Percentiles rank a stretch among this genome's conserved stretches.
Evolutionary conservation across 1,140 invertebrate species (phyloP).

Genomic region (Heliconius hewitsoni): DNA sequence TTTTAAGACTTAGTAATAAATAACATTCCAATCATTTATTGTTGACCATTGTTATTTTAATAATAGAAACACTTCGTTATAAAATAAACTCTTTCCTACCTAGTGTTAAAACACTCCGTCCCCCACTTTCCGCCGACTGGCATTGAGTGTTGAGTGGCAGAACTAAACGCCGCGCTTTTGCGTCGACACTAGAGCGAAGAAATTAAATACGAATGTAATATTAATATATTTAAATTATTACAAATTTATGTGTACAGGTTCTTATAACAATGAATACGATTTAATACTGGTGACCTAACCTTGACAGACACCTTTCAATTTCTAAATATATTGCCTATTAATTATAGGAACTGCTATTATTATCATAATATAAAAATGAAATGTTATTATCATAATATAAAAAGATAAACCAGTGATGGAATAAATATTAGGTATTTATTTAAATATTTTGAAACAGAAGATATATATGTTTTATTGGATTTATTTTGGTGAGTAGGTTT

Average conservation of each 20-base stretch:
- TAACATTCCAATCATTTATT: not conserved
- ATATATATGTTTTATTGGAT: too few relatives aligned
- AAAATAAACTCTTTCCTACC: not conserved
- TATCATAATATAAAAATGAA: not conserved
- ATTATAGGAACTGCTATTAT: not conserved
- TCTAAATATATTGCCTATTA: not conserved
- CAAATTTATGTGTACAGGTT: slow-evolving; percentile 3
- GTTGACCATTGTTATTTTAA: not conserved
- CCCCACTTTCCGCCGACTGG: too few relatives aligned
- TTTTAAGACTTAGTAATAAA: not conserved
- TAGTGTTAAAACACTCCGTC: too few relatives aligned
- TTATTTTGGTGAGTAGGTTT: too few relatives aligned
- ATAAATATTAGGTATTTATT: too few relatives aligned
- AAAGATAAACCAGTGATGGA: too few relatives aligned
- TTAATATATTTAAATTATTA: slow-evolving; percentile 4
- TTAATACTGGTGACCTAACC: slow-evolving; percentile 9
- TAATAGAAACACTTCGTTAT: not conserved
- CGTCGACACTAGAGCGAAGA: too few relatives aligned
- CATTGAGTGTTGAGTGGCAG: too few relatives aligned
- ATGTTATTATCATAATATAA: not conserved
- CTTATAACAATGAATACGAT: not conserved
- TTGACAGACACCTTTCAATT: not conserved
- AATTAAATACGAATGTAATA: not conserved
- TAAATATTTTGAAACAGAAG: too few relatives aligned
- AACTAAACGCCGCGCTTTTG: too few relatives aligned